Conservation (phyloP, 2,888 invertebrate species). For the Phytoseiulus persimilis region DNA sequence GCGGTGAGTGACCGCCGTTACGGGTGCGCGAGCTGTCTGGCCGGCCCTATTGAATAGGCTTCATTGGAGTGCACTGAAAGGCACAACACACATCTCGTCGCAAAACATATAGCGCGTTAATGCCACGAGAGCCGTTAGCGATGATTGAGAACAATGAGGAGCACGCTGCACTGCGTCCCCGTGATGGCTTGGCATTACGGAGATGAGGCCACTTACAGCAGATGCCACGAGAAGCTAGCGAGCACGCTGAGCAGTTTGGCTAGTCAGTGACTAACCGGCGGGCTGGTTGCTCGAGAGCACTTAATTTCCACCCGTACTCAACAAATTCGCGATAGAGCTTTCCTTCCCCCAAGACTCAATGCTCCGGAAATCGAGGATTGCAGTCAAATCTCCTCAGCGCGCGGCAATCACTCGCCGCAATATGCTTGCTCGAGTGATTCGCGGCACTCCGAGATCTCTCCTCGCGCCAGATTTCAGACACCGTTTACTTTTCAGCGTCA, state of each 20-base stretch:
- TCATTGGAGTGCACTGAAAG: background rate
- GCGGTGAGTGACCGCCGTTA: background rate
- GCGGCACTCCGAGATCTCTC: background rate
- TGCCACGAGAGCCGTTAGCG: background rate
- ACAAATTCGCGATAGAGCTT: background rate
- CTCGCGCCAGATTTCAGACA: background rate
- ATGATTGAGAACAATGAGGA: background rate
- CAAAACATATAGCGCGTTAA: background rate
- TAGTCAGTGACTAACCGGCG: too few relatives aligned
- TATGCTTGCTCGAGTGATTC: background rate
- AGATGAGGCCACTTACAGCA: background rate
- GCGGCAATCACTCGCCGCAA: background rate
- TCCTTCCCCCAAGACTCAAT: background rate
- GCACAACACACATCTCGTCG: background rate
- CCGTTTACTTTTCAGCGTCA: too few relatives aligned
- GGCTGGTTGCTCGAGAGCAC: background rate
- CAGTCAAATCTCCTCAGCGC: background rate
- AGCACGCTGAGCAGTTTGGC: background rate
- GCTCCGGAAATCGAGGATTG: background rate
- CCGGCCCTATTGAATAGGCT: background rate
- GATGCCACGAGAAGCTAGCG: background rate
- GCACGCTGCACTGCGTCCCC: background rate
- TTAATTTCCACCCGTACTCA: background rate
- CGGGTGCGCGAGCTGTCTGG: background rate
- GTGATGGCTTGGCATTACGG: background rate